These are phyloP conservation scores for Syngnathus scovelli DNA, from an alignment of 2,113 vertebrate genomes.

Conservation along the genomic window DNA sequence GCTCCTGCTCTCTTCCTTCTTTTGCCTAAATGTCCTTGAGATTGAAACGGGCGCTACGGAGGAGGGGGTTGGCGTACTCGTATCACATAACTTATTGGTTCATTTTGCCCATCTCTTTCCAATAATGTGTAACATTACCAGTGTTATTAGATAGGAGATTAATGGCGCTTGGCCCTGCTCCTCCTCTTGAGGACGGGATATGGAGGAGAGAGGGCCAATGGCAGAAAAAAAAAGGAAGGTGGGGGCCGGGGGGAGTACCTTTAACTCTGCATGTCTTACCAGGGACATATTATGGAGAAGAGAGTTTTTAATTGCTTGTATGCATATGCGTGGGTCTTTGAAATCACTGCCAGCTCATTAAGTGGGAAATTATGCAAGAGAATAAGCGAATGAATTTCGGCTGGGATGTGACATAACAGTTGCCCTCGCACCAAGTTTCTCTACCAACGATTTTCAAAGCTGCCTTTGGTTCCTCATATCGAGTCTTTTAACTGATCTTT, in stretches of 20 bases:
- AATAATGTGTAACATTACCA: conserved; percentile 72
- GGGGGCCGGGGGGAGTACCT: conserved; percentile 11
- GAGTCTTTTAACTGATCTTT: no score
- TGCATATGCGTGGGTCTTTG: not conserved
- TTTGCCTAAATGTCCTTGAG: conserved; percentile 63
- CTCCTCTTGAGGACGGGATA: conserved; percentile 50
- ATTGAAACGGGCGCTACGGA: conserved; percentile 33
- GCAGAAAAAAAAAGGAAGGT: conserved; percentile 10
- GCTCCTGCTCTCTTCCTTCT: conserved; percentile 33
- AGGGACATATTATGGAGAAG: not conserved
- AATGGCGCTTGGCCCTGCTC: conserved; percentile 65
- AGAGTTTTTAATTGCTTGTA: not conserved
- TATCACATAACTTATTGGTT: conserved; percentile 71
- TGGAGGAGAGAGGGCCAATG: conserved; percentile 52
- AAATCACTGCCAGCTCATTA: not conserved
- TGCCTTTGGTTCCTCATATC: no score
- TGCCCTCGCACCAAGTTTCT: not conserved
- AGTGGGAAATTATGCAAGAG: not conserved
- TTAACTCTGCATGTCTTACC: not conserved
- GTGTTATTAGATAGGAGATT: conserved; percentile 69
- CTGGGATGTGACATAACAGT: not conserved
- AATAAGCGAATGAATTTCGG: not conserved
- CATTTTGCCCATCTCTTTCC: conserved; percentile 67
- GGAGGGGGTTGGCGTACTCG: conserved; percentile 49
- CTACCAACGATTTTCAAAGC: not conserved